Evolutionary conservation across 2,888 invertebrate species (phyloP).

Genomic region (Aquatica leii): DNA sequence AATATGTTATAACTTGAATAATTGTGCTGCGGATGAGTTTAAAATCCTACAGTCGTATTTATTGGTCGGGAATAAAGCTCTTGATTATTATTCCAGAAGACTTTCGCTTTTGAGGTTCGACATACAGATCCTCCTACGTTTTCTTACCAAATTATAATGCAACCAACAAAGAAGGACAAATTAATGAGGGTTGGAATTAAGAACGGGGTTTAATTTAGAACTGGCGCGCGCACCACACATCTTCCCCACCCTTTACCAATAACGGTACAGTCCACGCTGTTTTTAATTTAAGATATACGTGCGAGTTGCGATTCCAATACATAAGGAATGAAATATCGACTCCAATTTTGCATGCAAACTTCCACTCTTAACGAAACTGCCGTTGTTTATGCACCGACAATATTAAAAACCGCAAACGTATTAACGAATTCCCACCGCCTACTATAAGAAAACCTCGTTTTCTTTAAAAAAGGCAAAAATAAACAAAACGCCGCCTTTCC

Average conservation of each 20-base stretch:
- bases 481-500: background rate
- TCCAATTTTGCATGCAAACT: slow-evolving; percentile 45
- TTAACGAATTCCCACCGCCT: slow-evolving; percentile 1
- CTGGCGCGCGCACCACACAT: slow-evolving; percentile 51
- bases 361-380: slow-evolving; percentile 41
- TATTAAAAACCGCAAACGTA: slow-evolving; percentile 31
- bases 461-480: background rate
- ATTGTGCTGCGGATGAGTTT: slow-evolving; percentile 61
- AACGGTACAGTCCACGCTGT: slow-evolving; percentile 50
- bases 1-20: slow-evolving; percentile 62
- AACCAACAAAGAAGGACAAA: slow-evolving; percentile 47
- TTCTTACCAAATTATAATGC: slow-evolving; percentile 32
- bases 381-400: slow-evolving; percentile 39
- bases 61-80: slow-evolving; percentile 58
- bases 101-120: slow-evolving; percentile 55
- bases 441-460: background rate
- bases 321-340: slow-evolving; percentile 46
- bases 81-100: slow-evolving; percentile 59
- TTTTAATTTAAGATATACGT: slow-evolving; percentile 54
- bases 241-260: slow-evolving; percentile 47
- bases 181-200: slow-evolving; percentile 54
- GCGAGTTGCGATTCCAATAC: slow-evolving; percentile 46
- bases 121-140: slow-evolving; percentile 40
- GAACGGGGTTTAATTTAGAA: slow-evolving; percentile 55
- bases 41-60: slow-evolving; percentile 60